Conservation (phyloP, 2,797 vertebrate genomes). For the Anguilla obscura region DNA sequence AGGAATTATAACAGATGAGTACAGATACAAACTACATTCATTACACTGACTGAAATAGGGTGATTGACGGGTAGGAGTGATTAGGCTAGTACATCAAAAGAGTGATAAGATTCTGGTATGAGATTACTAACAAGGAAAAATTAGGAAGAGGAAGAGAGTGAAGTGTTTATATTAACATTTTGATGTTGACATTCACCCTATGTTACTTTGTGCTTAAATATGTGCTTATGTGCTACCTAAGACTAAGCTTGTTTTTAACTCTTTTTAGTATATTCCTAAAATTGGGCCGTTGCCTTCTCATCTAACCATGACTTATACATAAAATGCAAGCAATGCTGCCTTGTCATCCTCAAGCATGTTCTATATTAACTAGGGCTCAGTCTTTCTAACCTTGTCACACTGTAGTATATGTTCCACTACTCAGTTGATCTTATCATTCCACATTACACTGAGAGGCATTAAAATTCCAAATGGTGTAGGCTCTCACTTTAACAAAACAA, state of each 20-base stretch:
- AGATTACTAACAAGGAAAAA: background rate
- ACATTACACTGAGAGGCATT: background rate
- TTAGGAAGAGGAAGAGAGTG: background rate
- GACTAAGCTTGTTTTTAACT: background rate
- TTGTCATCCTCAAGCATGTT: background rate
- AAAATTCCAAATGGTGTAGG: background rate
- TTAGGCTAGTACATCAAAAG: background rate
- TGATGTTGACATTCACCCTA: background rate
- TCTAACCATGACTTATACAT: background rate
- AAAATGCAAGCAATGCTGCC: background rate
- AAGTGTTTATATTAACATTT: background rate
- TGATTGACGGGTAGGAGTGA: background rate
- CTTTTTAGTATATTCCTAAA: background rate
- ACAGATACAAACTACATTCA: background rate
- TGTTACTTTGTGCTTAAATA: background rate
- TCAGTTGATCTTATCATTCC: background rate
- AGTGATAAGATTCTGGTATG: background rate
- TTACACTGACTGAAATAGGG: background rate
- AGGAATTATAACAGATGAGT: conserved; percentile 19
- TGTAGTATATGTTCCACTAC: background rate
- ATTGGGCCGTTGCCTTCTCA: background rate
- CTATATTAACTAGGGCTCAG: background rate
- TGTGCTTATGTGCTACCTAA: background rate
- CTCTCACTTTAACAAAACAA: background rate
- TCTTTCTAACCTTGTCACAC: background rate